A percentile compares a stretch with the other conserved stretches of the same genome.
Evolutionary conservation across 1,140 invertebrate genomes (phyloP).

Genomic region (Diachasma alloeum): DNA sequence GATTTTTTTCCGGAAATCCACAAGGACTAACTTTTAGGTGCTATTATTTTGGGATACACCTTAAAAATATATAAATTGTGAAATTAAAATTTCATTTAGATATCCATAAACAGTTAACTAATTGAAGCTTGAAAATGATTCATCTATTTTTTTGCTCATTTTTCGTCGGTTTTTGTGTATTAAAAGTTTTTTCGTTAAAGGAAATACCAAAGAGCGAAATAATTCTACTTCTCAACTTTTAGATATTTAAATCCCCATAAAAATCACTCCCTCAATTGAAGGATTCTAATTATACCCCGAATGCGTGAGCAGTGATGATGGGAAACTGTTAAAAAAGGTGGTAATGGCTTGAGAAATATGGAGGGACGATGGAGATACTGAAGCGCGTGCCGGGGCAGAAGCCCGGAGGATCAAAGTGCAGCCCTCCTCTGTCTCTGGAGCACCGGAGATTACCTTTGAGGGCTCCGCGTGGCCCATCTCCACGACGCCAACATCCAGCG

Average conservation of each 20-base stretch:
- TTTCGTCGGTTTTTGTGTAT: too few relatives aligned
- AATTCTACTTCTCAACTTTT: background rate
- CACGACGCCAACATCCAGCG: background rate
- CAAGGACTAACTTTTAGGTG: too few relatives aligned
- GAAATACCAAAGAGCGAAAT: too few relatives aligned
- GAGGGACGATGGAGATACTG: background rate
- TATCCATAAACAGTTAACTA: too few relatives aligned
- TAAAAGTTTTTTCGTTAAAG: too few relatives aligned
- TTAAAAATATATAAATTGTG: too few relatives aligned
- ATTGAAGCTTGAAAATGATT: too few relatives aligned
- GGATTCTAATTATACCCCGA: conserved; percentile 52
- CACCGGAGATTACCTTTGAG: conserved; percentile 60
- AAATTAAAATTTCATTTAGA: too few relatives aligned
- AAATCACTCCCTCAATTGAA: conserved; percentile 44
- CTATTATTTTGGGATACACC: too few relatives aligned
- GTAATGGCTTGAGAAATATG: background rate
- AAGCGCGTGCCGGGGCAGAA: conserved; percentile 58
- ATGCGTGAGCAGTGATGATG: conserved; percentile 43
- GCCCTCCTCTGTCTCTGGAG: conserved; percentile 43
- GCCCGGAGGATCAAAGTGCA: conserved; percentile 60
- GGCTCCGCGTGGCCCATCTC: conserved; percentile 41
- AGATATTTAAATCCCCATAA: background rate
- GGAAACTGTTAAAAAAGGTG: conserved; percentile 24
- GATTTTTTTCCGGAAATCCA: too few relatives aligned
- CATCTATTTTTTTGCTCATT: too few relatives aligned